Evolutionary conservation across 2,888 invertebrate genomes (phyloP).

Genomic region (Conops quadrifasciatus): DNA sequence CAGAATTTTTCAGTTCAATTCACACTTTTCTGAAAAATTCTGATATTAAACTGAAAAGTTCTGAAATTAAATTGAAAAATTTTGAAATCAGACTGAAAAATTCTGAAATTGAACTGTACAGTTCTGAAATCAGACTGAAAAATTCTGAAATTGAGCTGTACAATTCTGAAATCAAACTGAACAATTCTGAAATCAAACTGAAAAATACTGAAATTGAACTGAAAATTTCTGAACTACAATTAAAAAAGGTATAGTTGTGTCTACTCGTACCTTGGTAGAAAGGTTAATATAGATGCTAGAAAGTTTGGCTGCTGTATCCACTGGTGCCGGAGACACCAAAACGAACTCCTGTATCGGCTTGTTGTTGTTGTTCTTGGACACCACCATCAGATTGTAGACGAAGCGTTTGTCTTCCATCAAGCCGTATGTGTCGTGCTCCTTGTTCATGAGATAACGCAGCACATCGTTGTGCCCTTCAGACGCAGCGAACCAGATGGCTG

Average conservation of each 20-base stretch:
- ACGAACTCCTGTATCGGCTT: conserved; percentile 98
- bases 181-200: not conserved
- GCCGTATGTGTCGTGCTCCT: conserved; percentile 96
- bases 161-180: no score
- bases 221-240: no score
- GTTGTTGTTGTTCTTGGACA: conserved; percentile 94
- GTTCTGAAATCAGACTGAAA: no score
- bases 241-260: no score
- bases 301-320: conserved; percentile 97
- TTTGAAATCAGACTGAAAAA: no score
- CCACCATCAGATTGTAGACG: conserved; percentile 97
- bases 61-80: no score
- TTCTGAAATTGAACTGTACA: no score
- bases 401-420: conserved; percentile 98
- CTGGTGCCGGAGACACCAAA: conserved; percentile 98
- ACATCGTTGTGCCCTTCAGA: conserved; percentile 97
- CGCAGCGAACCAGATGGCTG: conserved; percentile 98
- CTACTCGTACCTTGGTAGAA: conserved; percentile 76
- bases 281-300: conserved; percentile 89
- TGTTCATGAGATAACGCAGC: conserved; percentile 92
- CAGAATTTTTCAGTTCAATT: no score
- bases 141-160: no score
- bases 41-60: no score
- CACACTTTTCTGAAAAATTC: no score
- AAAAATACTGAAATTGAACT: no score